phyloP scores from a whole-genome alignment of 2,888 invertebrate genomes.

The Bellardia pandia region DNA sequence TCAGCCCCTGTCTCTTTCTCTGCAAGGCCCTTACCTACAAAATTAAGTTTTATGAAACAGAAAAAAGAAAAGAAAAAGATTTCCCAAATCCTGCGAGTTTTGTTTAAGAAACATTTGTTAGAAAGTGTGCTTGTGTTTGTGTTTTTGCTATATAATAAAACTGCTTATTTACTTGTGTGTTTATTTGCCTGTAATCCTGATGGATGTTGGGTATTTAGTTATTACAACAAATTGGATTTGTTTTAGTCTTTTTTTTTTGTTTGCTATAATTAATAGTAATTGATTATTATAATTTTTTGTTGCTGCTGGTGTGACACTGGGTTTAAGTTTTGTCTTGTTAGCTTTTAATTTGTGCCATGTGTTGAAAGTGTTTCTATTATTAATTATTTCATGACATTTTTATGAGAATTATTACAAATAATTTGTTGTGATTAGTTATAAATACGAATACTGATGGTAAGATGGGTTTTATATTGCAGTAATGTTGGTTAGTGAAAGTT shows the following conservation, averaged over 20 bases:
- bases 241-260: neutral
- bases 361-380: neutral
- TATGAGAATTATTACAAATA: neutral
- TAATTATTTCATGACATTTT: slow-evolving; percentile 18
- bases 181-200: slow-evolving; percentile 28
- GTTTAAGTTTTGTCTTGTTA: neutral
- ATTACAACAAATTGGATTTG: neutral
- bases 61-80: slow-evolving; percentile 4
- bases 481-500: too few relatives aligned
- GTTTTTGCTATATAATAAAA: neutral
- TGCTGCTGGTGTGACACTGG: neutral
- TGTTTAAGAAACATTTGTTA: neutral
- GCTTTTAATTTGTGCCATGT: slow-evolving; percentile 28
- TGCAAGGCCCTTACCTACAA: neutral
- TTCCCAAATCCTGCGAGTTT: neutral
- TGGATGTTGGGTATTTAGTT: slow-evolving; percentile 14
- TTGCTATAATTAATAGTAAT: slow-evolving; percentile 28
- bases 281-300: slow-evolving; percentile 9
- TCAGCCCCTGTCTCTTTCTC: too few relatives aligned
- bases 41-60: neutral
- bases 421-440: neutral
- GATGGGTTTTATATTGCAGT: too few relatives aligned
- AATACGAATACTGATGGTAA: neutral
- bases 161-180: neutral
- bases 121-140: neutral